Evolutionary conservation across 2,888 invertebrate species (phyloP), one percentile per base, ranked within the genome.

Genomic region (Ethmia dodecea): DNA sequence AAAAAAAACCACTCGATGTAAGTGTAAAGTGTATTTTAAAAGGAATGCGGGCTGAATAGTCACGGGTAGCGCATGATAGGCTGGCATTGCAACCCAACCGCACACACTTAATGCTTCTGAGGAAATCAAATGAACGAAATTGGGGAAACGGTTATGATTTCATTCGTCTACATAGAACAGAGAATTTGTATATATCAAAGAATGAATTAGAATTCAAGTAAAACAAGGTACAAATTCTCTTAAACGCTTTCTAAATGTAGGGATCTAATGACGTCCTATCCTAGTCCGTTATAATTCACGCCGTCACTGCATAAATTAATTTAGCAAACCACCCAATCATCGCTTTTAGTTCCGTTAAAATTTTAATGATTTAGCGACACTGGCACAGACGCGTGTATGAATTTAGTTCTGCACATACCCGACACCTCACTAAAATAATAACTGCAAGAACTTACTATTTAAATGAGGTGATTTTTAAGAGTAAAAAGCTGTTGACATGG

Each of bases 1-100:
- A 79, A 68, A 69, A 56, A 5, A 69, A 56, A 5, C 66, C 75
- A 72, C 71, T 75, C 63, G 66, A 76, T 66, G 86, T 86, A 86
- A 86, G 86, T 84, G 67, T 72, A 72, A 59, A 76, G 70, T 69
- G 58, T 64, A 67, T 68, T 73, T 52, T 58, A 67, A 68, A 62
- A 70, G 71, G 79, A 84, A 84, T 83, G 84, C 59, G 77, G 79
- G 70, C 70, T 73, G 68, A 11, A 62, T 73, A 76, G 71, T 59
- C 77, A 76, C 78, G 77, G 81, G 72, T 83, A 83, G 81, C 79
- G 86, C 84, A 84, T 84, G 84, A 56, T 47, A 65, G 57, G 74
- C 77, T 76, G 73, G 66, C n/a, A n/a, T n/a, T n/a, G n/a, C 72
- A 73, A 72, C 67, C 70, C 67, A 56, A 67, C 50, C 59, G 75